Evolutionary conservation across 1,140 invertebrate genomes (phyloP).

Genomic region (Hylaeus anthracinus): DNA sequence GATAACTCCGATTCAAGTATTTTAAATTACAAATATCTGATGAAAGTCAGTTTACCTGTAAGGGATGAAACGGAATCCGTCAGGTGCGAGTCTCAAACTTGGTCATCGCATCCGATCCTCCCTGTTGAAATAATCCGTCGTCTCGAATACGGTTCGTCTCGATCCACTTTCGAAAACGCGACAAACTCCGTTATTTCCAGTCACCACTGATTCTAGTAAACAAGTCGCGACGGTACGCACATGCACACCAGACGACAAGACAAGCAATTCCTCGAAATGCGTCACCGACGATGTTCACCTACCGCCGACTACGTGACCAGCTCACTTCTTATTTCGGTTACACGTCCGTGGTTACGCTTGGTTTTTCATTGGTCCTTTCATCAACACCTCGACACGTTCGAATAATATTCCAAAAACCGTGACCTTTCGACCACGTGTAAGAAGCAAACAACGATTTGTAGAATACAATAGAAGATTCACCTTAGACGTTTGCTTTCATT

Average conservation of each 20-base stretch:
- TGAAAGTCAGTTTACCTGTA: conserved; percentile 32
- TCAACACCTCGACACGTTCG: too few species aligned
- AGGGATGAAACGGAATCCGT: too few species aligned
- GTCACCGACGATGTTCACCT: conserved; percentile 11
- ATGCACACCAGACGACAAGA: background rate
- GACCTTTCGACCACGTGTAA: too few species aligned
- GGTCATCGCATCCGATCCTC: conserved; percentile 45
- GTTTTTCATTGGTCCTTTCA: too few species aligned
- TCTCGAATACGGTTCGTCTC: conserved; percentile 19
- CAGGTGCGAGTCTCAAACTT: too few species aligned
- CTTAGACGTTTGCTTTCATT: too few species aligned
- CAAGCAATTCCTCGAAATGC: background rate
- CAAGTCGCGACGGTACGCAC: conserved; percentile 17
- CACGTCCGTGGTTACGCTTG: background rate
- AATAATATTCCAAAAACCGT: background rate
- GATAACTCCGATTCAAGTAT: too few species aligned
- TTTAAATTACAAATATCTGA: too few species aligned
- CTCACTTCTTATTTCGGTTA: background rate
- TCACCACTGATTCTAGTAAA: conserved; percentile 25
- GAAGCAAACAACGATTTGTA: too few species aligned
- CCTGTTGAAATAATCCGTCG: conserved; percentile 44
- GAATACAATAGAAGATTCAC: too few species aligned
- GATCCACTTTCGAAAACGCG: conserved; percentile 50
- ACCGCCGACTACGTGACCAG: background rate
- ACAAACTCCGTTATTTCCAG: conserved; percentile 28